Evolutionary conservation across 2,113 vertebrate species (phyloP), one percentile per base, ranked within the genome.

Genomic region (Leptobrachium ailaonicum): DNA sequence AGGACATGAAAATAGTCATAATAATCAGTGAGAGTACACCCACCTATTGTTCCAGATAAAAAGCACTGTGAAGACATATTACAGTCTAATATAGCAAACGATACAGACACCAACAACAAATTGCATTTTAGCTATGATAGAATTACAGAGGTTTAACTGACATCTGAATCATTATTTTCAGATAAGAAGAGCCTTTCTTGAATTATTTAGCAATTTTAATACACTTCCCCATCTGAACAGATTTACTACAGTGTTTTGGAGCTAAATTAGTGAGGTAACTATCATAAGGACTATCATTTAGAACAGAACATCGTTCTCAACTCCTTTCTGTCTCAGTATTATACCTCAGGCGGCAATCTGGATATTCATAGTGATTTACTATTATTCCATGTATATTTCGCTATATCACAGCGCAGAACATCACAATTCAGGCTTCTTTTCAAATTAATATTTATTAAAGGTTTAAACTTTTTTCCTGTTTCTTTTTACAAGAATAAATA

Each of bases 171-270:
- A 60, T 64, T 64, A 64, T 20, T 2, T 20, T 13, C 40, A 40
- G 40, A 64, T 64, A 32, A 64, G 14, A 64, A 64, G 5, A 4
- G 10, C n/a, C 4, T 64, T 64, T 32, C n/a, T 40, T 64, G 62
- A 64, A 64, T 64, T 32, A 64, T 32, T 64, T 64, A 64, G 62
- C 62, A 3, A 64, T 64, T 40, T 32, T 9, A 64, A 64, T 64
- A 9, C 13, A 3, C 62, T 13, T 64, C 40, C 9, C 62, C 3
- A 13, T 64, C 62, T 7, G 20, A 64, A 64, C 2, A 64, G 62
- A 64, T 64, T 11, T 13, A 60, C 8, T 12, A 60, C 13, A 14
- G 56, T 60, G 56, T 60, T 60, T 60, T 60, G 10, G 8, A 60
- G 56, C 56, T 60, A 60, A 60, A 1, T 60, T 14, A 2, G 6